A percentile compares a stretch with the other conserved stretches of the same genome.
These are phyloP conservation scores for Podabrus alpinus DNA, from an alignment of 2,888 invertebrate genomes.

Conservation along the genomic window DNA sequence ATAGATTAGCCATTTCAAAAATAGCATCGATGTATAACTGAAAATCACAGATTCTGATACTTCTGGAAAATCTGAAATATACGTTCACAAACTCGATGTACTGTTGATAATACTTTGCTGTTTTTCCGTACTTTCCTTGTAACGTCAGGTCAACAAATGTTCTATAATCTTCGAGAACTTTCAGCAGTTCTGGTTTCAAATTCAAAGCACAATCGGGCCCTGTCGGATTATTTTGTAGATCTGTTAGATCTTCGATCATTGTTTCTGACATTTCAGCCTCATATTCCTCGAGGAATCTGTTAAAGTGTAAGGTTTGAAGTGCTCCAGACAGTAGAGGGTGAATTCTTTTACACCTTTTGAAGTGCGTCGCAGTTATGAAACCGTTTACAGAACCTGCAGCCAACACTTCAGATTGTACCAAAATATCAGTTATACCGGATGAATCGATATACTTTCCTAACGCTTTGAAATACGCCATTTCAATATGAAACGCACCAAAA, in stretches of 20 bases:
- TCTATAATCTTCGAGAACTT: too few relatives aligned
- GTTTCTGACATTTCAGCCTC: too few relatives aligned
- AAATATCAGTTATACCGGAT: conserved; percentile 31
- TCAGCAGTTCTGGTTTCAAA: too few relatives aligned
- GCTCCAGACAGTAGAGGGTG: conserved; percentile 28
- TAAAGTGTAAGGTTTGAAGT: neutral
- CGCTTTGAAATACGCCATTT: conserved; percentile 39
- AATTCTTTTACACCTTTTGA: conserved; percentile 40
- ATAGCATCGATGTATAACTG: too few relatives aligned
- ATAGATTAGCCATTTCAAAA: conserved; percentile 39
- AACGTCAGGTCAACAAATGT: too few relatives aligned
- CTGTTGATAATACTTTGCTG: conserved; percentile 42
- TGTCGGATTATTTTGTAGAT: too few relatives aligned
- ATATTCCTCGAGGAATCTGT: neutral
- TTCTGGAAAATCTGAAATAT: conserved; percentile 38
- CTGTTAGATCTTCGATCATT: too few relatives aligned
- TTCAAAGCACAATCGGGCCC: too few relatives aligned
- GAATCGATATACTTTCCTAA: conserved; percentile 37
- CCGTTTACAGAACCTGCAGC: conserved; percentile 38
- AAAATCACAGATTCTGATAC: too few relatives aligned
- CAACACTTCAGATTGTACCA: conserved; percentile 36
- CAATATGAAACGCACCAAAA: conserved; percentile 44
- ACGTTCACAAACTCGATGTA: conserved; percentile 40
- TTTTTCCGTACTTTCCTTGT: conserved; percentile 42
- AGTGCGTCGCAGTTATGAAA: conserved; percentile 41